Base-by-base conservation (phyloP, 2,113 vertebrate genomes). In the Cepphus grylle region DNA sequence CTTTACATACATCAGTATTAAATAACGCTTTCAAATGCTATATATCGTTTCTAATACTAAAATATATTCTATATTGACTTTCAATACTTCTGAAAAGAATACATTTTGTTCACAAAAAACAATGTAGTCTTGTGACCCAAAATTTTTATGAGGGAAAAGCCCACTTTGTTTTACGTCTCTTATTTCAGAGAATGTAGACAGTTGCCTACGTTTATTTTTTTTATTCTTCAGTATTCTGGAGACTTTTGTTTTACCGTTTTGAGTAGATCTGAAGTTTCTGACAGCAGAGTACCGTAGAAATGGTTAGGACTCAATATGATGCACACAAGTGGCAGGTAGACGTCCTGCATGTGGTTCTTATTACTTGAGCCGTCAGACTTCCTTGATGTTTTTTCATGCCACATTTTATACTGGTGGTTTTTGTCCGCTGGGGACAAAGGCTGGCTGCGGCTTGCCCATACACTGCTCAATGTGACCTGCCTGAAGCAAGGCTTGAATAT, bases 281-380 rank as follows among this genome's bases (percentile, higher is more conserved):
- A 77, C 58, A 73, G 53, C 58, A 72, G 43, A 81, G 13, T 29
- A 25, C 8, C 0, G 0, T 30, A 61, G 61, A 70, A 67, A 21
- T 61, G 38, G 34, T 43, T 30, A 36, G 70, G 49, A 45, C 19
- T 62, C 27, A 12, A 10, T 29, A 16, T 10, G n/a, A 65, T 6
- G 27, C 52, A 7, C 22, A 17, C 17, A 34, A 70, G 71, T 83
- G 85, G 43, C 67, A 86, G 62, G 42, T 5, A 6, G 45, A 63
- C 29, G 30, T 70, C 47, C 45, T 40, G n/a, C 22, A 7, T 4
- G 1, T 0, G 0, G 8, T 9, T 55, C 36, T 42, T 95, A 49
- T 34, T 83, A 49, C 45, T 30, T 15, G 34, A 65, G 12, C 47
- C 21, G 11, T 80, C 50, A 72, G 52, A 47, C 38, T 70, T 79